Evolutionary conservation across 1,140 invertebrate genomes (phyloP), one percentile per base, ranked within the genome.

Genomic region (Brachionus paranguensis): DNA sequence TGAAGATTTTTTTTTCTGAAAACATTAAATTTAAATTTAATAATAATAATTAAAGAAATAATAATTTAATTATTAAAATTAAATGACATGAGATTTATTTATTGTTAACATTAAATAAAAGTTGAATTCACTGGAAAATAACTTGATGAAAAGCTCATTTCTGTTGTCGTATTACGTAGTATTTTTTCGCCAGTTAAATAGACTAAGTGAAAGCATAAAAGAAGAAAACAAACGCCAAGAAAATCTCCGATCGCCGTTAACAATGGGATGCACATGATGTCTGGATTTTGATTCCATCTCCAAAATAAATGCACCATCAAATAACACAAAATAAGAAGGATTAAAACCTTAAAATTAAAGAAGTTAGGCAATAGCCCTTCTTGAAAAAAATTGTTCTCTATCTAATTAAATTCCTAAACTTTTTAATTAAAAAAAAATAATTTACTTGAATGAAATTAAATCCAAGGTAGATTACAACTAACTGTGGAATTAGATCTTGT

Each of bases 181-280:
- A 2, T 24, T 14, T 11, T 27, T 64, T 81, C 60, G 47, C 78
- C 78, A 12, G 64, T 81, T 20, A 81, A 41, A 64, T 81, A 81
- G 2, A 47, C 53, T 17, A 81, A 47, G 47, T 60, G 53, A 60
- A 81, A 81, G 10, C 78, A 65, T 64, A 68, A 43, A 60, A 81
- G 53, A 14, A 84, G 27, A 14, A 84, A n/a, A 60, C 27, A 50
- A 43, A 95, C 95, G n/a, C 96, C 96, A 0, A 96, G 90, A 3
- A 99, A 91, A 90, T 99, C 96, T 20, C 96, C 96, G 0, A 98
- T 87, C 1, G 96, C 95, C 3, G 96, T 98, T 65, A 98, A 91
- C 89, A 96, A 97, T 1, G 96, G 92, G 85, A 98, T 98, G 12
- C 95, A 95, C n/a, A 94, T 94, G 89, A 95, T 97, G 88, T 98